These are phyloP conservation scores for Siderastrea radians DNA, from an alignment of 92 coral and sea anemone species.

Conservation along the genomic window DNA sequence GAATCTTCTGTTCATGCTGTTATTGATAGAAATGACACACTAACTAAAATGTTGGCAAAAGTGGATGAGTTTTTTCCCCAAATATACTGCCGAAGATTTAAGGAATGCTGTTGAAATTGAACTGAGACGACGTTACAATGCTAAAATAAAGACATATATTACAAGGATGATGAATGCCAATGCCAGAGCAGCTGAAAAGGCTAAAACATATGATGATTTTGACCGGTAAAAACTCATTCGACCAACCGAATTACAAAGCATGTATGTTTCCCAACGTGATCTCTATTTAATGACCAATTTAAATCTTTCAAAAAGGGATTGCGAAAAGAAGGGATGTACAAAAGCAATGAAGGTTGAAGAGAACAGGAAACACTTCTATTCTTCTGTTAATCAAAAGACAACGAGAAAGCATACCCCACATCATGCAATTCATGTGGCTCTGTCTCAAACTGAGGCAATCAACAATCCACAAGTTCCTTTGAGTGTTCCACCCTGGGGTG, in stretches of 20 bases:
- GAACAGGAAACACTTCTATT: slow-evolving; percentile 46
- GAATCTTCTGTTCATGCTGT: slow-evolving; percentile 17
- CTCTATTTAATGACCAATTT: slow-evolving; percentile 43
- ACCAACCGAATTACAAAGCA: slow-evolving; percentile 32
- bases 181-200: slow-evolving; percentile 58
- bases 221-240: slow-evolving; percentile 57
- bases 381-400: not conserved
- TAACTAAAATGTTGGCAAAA: slow-evolving; percentile 48
- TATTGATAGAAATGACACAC: slow-evolving; percentile 61
- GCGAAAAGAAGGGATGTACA: slow-evolving; percentile 62
- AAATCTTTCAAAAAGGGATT: slow-evolving; percentile 46
- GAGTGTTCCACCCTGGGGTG: slow-evolving; percentile 67
- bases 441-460: slow-evolving; percentile 14
- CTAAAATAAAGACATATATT: slow-evolving; percentile 52
- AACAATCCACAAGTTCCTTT: slow-evolving; percentile 12
- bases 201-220: slow-evolving; percentile 67
- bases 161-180: slow-evolving; percentile 60
- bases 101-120: slow-evolving; percentile 47
- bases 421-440: slow-evolving; percentile 38
- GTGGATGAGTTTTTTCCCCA: slow-evolving; percentile 60
- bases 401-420: not conserved
- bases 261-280: slow-evolving; percentile 63
- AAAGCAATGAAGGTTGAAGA: slow-evolving; percentile 40
- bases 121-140: slow-evolving; percentile 40
- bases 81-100: slow-evolving; percentile 62